phyloP scores from a whole-genome alignment of 2,797 vertebrate species.

The Brachyrhaphis roseni region DNA sequence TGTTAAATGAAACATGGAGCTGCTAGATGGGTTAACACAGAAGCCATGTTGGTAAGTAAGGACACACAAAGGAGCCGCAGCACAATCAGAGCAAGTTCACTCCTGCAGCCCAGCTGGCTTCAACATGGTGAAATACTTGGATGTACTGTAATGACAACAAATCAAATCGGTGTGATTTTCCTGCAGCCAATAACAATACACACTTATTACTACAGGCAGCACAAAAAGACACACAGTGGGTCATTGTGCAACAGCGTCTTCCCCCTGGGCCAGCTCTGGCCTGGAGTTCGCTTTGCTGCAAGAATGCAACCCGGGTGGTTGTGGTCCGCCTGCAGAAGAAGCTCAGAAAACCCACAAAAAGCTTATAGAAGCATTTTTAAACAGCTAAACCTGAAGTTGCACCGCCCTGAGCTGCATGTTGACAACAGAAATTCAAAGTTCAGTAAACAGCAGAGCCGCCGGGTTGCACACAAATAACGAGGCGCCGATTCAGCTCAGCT shows the following conservation, averaged over 20 bases:
- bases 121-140: constrained; percentile 7
- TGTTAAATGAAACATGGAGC: not conserved
- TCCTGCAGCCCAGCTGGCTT: not conserved
- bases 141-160: not conserved
- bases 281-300: constrained; percentile 17
- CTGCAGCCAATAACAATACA: not conserved
- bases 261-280: constrained; percentile 7
- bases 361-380: not conserved
- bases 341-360: constrained; percentile 4
- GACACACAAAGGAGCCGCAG: not conserved
- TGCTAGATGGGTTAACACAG: not conserved
- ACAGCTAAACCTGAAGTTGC: not conserved
- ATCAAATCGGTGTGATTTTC: not conserved
- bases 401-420: not conserved
- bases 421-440: constrained; percentile 8
- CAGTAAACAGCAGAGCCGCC: constrained; percentile 1
- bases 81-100: not conserved
- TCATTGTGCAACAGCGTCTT: not conserved
- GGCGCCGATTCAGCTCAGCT: not conserved
- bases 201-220: not conserved
- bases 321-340: constrained; percentile 27
- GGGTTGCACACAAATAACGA: not conserved
- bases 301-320: constrained; percentile 60
- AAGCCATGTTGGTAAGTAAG: not conserved
- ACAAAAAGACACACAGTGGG: constrained; percentile 19